Evolutionary conservation across 2,888 invertebrate species (phyloP).

Genomic region (Hirtodrosophila confusa): DNA sequence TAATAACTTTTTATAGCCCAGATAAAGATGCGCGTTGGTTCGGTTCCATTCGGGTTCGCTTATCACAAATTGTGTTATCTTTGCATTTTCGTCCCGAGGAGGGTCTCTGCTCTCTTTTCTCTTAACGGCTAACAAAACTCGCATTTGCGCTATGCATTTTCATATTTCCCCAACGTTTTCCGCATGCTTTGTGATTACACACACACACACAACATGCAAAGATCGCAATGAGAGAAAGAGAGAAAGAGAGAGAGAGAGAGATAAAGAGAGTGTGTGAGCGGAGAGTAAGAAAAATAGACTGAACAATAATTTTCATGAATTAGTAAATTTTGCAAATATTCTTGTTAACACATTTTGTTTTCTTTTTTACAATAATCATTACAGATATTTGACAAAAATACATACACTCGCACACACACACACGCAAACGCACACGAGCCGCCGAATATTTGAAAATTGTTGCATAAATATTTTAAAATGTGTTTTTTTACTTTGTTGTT

Average conservation of each 20-base stretch:
- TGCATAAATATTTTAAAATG: slow-evolving; percentile 42
- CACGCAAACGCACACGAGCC: slow-evolving; percentile 19
- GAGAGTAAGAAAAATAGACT: slow-evolving; percentile 23
- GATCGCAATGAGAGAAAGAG: slow-evolving; percentile 37
- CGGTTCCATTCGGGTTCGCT: slow-evolving; percentile 4
- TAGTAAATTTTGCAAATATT: slow-evolving; percentile 49
- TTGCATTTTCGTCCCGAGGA: slow-evolving; percentile 30
- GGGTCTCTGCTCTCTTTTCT: slow-evolving; percentile 20
- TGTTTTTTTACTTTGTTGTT: slow-evolving; percentile 22
- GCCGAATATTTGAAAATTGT: slow-evolving; percentile 38
- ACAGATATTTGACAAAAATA: slow-evolving; percentile 29
- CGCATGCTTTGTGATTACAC: slow-evolving; percentile 52
- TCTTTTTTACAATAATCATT: slow-evolving; percentile 44
- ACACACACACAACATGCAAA: slow-evolving; percentile 13
- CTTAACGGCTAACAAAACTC: slow-evolving; percentile 6
- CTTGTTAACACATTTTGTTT: slow-evolving; percentile 53
- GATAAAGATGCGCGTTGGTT: slow-evolving; percentile 23
- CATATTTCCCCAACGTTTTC: slow-evolving; percentile 43
- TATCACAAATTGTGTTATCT: slow-evolving; percentile 40
- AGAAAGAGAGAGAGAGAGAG: slow-evolving; percentile 19
- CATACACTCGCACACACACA: slow-evolving; percentile 6
- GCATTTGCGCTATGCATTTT: slow-evolving; percentile 25
- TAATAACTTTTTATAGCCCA: slow-evolving; percentile 20
- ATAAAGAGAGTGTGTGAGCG: slow-evolving; percentile 3
- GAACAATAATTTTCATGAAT: slow-evolving; percentile 67